Evolutionary conservation across 1,140 invertebrate species (phyloP), one percentile per base, ranked within the genome.

Genomic region (Muscidifurax raptorellus): DNA sequence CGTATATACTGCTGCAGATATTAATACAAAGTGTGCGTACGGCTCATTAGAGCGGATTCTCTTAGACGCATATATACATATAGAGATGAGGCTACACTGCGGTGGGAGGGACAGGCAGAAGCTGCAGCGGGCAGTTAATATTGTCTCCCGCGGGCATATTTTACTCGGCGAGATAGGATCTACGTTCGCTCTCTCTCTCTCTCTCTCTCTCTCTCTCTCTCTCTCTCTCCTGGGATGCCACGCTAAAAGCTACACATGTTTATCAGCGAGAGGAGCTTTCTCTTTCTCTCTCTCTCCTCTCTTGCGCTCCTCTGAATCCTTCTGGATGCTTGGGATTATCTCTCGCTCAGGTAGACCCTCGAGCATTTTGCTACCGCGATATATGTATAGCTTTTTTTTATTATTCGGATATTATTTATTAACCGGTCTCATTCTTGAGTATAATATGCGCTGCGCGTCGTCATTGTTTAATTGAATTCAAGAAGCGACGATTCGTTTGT

Each of bases 201-300:
- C 32, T 75, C 22, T 40, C 22, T 36, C 36, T 75, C 72, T 75
- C 72, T 36, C 30, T 36, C 30, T 75, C 72, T 40, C 72, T 75
- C 30, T 75, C 72, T 75, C 32, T 75, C 22, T 40, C 22, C 5
- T 44, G 64, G 90, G 91, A 92, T 92, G 90, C 92, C 92, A 91
- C 86, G 91, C 91, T 92, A 92, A 93, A 92, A 92, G 92, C 90
- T 93, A 93, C 92, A 92, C 92, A 90, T 92, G 92, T 93, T 93
- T 93, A 93, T 92, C 91, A 91, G 91, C 88, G 88, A 89, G 90
- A 89, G 87, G 87, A 30, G 9, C 87, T 87, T 32, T 76, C 59
- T 83, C 83, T 0, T 47, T 78, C 7, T 12, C 44, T 25, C 79
- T 86, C 71, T 75, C 40, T 76, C 74, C 28, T 4, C 52, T 47